phyloP scores from a whole-genome alignment of 2,113 vertebrate genomes.

The Thomomys bottae region DNA sequence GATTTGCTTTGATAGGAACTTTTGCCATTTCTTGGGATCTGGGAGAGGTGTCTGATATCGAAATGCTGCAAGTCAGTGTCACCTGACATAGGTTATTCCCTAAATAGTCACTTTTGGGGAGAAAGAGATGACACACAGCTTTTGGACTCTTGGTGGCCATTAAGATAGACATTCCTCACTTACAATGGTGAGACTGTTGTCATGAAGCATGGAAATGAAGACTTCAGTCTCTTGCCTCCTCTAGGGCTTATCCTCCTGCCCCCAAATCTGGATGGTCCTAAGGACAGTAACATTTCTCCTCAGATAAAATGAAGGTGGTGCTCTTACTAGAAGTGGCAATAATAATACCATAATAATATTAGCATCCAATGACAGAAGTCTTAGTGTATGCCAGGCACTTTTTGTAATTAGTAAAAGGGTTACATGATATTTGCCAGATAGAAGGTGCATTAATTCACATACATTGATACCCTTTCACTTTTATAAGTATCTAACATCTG shows the following conservation, averaged over 20 bases:
- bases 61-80: neutral
- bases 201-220: too few species aligned
- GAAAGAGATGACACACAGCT: neutral
- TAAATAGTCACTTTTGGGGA: neutral
- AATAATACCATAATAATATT: neutral
- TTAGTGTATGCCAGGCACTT: neutral
- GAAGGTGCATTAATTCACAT: too few species aligned
- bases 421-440: too few species aligned
- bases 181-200: neutral
- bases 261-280: neutral
- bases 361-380: neutral
- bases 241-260: neutral
- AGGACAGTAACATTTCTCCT: neutral
- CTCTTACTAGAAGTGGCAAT: neutral
- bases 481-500: neutral
- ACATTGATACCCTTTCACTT: too few species aligned
- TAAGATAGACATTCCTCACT: too few species aligned
- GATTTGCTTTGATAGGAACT: neutral
- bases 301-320: neutral
- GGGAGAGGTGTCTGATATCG: neutral
- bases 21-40: neutral
- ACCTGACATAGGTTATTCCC: neutral
- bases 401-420: too few species aligned
- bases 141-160: rapidly evolving
- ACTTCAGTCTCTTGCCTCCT: neutral